These are phyloP conservation scores for Orussus abietinus DNA, from an alignment of 1,140 invertebrate species.

Conservation along the genomic window DNA sequence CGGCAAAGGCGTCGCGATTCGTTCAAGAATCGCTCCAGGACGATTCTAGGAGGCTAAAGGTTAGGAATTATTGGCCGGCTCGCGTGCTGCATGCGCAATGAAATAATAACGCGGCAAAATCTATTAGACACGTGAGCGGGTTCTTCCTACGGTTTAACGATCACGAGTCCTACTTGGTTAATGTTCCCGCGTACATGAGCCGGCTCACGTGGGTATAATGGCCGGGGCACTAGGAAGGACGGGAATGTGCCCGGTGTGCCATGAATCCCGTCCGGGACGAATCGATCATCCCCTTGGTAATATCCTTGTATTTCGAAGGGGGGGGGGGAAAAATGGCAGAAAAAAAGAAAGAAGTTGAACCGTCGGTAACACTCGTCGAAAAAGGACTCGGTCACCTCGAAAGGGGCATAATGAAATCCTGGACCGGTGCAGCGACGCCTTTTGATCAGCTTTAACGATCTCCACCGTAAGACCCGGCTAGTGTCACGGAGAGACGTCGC, in stretches of 20 bases:
- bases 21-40: constrained; percentile 26
- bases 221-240: too few species aligned
- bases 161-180: constrained; percentile 17
- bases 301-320: not conserved
- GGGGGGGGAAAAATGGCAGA: not conserved
- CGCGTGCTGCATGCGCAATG: constrained; percentile 43
- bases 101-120: constrained; percentile 47
- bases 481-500: too few species aligned
- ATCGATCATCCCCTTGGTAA: too few species aligned
- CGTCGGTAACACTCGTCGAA: too few species aligned
- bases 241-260: too few species aligned
- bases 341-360: not conserved
- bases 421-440: too few species aligned
- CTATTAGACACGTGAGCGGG: constrained; percentile 41
- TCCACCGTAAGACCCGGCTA: too few species aligned
- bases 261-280: too few species aligned
- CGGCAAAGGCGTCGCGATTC: constrained; percentile 29
- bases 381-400: too few species aligned
- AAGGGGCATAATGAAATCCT: too few species aligned
- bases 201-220: not conserved
- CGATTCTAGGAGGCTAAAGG: constrained; percentile 25
- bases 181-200: not conserved
- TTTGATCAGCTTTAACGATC: too few species aligned
- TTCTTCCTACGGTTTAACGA: constrained; percentile 39
- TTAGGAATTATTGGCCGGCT: constrained; percentile 34